A percentile compares a stretch with the other conserved stretches of the same genome.
phyloP scores from a whole-genome alignment of 2,888 invertebrate genomes.

The Cecidostiba fungosa region DNA sequence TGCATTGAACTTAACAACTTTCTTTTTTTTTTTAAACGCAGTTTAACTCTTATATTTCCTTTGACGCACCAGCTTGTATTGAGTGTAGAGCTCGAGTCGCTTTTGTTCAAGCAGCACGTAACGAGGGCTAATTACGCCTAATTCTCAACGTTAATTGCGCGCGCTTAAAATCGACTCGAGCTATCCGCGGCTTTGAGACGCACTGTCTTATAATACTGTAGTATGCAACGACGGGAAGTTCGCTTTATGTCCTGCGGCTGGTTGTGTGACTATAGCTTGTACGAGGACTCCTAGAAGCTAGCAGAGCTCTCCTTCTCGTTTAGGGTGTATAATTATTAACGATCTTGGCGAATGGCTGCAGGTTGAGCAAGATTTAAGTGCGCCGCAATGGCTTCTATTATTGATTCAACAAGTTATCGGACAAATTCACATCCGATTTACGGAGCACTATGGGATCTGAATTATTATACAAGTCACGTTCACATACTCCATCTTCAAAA shows the following conservation, averaged over 20 bases:
- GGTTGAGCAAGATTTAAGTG: slow-evolving; percentile 7
- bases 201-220: not conserved
- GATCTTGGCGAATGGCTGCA: not conserved
- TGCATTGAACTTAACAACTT: not conserved
- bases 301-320: not conserved
- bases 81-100: not conserved
- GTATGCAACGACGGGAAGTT: not conserved
- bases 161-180: not conserved
- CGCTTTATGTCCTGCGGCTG: slow-evolving; percentile 13
- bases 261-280: not conserved
- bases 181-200: not conserved
- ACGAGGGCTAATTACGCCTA: slow-evolving; percentile 41
- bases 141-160: slow-evolving; percentile 32
- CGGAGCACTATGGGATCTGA: not conserved
- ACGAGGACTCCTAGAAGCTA: not conserved
- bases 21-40: not conserved
- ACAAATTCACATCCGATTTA: not conserved
- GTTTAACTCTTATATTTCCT: not conserved
- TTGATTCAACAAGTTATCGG: slow-evolving; percentile 14
- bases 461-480: no score
- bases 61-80: not conserved
- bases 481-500: no score
- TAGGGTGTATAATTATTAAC: not conserved
- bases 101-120: slow-evolving; percentile 30
- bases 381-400: not conserved